Base-by-base conservation (phyloP, 64 coral and sea anemone species). In the Hydrozoanthus tunicans region DNA sequence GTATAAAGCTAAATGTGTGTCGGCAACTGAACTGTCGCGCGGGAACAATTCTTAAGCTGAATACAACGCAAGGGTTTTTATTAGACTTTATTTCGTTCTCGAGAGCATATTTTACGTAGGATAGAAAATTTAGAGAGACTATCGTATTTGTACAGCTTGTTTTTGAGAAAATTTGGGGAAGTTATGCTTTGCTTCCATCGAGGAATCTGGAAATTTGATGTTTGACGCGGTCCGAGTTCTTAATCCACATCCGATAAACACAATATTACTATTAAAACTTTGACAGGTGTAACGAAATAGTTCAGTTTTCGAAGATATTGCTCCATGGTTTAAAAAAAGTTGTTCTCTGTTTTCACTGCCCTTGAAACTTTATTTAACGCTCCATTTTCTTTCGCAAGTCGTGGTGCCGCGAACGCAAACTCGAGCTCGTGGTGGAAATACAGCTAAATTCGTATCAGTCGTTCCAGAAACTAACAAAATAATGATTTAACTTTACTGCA, bases 281-380 rank as follows among this genome's bases (percentile, higher is more conserved):
- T 81, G 57, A 81, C 79, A 81, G 79, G 79, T 81, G 79, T 25
- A 60, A 24, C 3, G 56, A 63, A 32, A 81, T 62, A 25, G 26
- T 62, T 51, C 55, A 32, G 26, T 64, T 81, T 81, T 62, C 63
- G 13, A 14, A 24, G 20, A 32, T 9, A 15, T 79, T 53, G 5
- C 55, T 53, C 32, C 2, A 43, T 43, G 32, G 32, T 43, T 43
- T 43, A 43, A 43, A 43, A 43, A 43, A 43, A 43, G 32, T 43
- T 43, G 32, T 43, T 43, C 32, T 43, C 32, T 43, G 32, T 43
- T 43, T 43, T 43, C 0, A 43, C 32, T 43, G 32, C 32, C 32
- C 32, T 43, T 43, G 32, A 43, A 43, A 43, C 32, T 43, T 43
- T 43, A 43, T 43, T 43, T 43, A 43, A 43, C 32, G 32, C 32